Evolutionary conservation across 2,113 vertebrate species (phyloP).

Genomic region (Mirza zaza): DNA sequence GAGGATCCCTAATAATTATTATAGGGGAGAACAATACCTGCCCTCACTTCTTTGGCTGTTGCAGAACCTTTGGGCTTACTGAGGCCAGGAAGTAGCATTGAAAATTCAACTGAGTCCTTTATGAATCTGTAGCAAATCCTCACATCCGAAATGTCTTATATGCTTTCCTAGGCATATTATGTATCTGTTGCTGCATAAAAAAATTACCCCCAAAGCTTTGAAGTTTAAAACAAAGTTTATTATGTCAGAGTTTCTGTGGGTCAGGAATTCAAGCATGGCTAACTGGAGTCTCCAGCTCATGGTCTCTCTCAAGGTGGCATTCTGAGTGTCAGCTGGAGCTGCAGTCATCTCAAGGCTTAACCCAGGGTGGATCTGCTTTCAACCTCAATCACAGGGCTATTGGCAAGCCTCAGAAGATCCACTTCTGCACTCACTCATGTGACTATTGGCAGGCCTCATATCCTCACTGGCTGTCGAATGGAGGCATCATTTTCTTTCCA

Average conservation of each 20-base stretch:
- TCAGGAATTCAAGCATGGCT: neutral
- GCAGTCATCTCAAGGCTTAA: neutral
- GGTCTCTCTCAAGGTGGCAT: neutral
- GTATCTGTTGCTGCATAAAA: neutral
- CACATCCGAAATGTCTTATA: neutral
- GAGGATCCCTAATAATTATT: neutral
- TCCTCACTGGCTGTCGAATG: neutral
- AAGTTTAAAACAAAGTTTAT: neutral
- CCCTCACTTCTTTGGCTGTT: neutral
- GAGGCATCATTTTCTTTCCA: neutral
- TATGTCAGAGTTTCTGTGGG: neutral
- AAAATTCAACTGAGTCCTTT: neutral
- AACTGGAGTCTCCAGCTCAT: neutral
- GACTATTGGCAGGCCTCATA: too few species aligned
- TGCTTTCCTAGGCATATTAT: neutral
- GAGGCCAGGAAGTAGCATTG: neutral
- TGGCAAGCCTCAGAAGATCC: neutral
- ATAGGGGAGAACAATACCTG: neutral
- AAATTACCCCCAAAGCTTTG: neutral
- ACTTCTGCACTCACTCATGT: neutral
- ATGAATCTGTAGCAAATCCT: neutral
- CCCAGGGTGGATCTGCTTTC: neutral
- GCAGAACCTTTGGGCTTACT: neutral
- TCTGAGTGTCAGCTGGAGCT: neutral
- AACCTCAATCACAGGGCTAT: neutral